Evolutionary conservation across 1,140 invertebrate species (phyloP).

Genomic region (Dinoponera quadriceps): DNA sequence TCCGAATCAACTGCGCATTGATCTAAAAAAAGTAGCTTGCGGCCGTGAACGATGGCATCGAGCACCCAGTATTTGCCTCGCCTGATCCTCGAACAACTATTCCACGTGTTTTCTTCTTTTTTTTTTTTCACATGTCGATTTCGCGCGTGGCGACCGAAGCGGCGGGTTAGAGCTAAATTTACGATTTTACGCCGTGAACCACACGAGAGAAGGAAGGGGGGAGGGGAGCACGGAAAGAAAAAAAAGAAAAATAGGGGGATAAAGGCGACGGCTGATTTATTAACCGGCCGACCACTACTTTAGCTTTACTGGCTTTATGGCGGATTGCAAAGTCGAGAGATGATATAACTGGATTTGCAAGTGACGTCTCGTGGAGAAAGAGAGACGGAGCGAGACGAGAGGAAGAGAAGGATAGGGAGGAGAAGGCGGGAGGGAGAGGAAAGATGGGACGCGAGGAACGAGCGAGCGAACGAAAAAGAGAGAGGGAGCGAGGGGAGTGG

Average conservation of each 20-base stretch:
- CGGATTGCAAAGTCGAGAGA: conserved; percentile 62
- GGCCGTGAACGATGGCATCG: not conserved
- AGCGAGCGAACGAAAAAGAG: too few relatives aligned
- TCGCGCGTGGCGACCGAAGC: not conserved
- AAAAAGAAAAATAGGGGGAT: conserved; percentile 26
- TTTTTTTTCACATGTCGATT: not conserved
- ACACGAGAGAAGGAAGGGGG: not conserved
- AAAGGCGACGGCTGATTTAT: conserved; percentile 60
- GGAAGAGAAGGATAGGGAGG: conserved; percentile 30
- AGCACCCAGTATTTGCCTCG: not conserved
- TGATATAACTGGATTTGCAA: conserved; percentile 73
- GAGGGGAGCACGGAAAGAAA: not conserved
- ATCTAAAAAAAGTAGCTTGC: too few relatives aligned
- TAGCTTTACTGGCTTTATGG: conserved; percentile 27
- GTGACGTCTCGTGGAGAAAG: conserved; percentile 54
- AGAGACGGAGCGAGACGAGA: conserved; percentile 13
- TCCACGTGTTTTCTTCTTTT: conserved; percentile 7
- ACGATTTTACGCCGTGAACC: not conserved
- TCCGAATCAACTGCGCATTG: too few relatives aligned
- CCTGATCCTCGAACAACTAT: not conserved
- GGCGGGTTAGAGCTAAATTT: conserved; percentile 32
- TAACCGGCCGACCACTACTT: not conserved
- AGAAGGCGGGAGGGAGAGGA: conserved; percentile 29
- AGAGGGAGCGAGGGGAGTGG: not conserved
- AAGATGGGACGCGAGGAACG: not conserved